A percentile compares a stretch with the other conserved stretches of the same genome.
These are phyloP conservation scores for Agrochola macilenta DNA, from an alignment of 2,888 invertebrate species.

Conservation along the genomic window DNA sequence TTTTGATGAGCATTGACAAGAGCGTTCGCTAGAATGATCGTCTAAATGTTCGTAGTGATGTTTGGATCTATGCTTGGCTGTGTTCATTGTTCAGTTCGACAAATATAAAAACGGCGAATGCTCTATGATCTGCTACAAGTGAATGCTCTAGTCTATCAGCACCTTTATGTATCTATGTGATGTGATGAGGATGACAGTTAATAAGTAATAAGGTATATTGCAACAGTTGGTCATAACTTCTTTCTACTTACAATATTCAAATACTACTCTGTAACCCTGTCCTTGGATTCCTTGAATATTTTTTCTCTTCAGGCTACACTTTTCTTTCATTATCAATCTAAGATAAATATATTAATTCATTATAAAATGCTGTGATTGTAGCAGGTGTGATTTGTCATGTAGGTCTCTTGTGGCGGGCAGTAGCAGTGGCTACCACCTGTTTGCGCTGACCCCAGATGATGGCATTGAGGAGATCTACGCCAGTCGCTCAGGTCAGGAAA, in stretches of 20 bases:
- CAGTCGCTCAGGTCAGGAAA: conserved; percentile 95
- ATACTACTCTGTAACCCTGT: neutral
- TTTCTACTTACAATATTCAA: neutral
- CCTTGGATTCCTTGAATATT: neutral
- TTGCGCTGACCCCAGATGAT: conserved; percentile 95
- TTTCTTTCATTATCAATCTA: neutral
- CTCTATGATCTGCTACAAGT: too few species aligned
- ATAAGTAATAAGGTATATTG: conserved; percentile 5
- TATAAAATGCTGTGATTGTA: conserved; percentile 5
- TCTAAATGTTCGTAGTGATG: too few species aligned
- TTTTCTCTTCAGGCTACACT: neutral
- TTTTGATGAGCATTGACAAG: too few species aligned
- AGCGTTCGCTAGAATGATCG: too few species aligned
- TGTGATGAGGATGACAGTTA: conserved; percentile 10
- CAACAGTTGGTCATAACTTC: neutral
- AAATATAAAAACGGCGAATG: too few species aligned
- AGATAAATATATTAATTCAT: neutral
- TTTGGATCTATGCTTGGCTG: too few species aligned
- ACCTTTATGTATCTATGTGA: too few species aligned
- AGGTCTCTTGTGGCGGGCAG: conserved; percentile 98
- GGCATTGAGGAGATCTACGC: conserved; percentile 97
- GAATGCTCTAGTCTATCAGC: too few species aligned
- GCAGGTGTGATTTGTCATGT: conserved; percentile 40
- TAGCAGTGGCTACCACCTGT: conserved; percentile 97
- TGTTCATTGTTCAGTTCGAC: too few species aligned